Base-by-base conservation (phyloP, 2,797 vertebrate genomes). In the Taeniopygia guttata region DNA sequence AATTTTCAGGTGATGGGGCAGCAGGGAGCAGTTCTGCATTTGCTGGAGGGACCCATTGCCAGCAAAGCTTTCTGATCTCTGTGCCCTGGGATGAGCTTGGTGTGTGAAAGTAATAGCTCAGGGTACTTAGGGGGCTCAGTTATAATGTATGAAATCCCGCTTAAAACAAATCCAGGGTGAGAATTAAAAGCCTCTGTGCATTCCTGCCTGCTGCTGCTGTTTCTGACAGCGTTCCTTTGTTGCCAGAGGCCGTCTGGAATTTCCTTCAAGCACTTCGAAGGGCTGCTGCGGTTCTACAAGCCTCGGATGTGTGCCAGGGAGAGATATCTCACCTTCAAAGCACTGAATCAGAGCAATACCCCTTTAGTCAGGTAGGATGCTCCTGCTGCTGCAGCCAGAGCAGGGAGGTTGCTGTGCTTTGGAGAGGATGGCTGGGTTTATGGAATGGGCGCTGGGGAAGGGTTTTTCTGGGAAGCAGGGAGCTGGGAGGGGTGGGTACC, bases 251-350 rank as follows among this genome's bases (percentile, higher is more conserved):
- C 99, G 0, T 96, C 97, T 36, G 99, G 99, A 45, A 98, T 99
- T 95, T 98, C 99, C 67, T 98, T 99, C 91, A 98, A 98, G 96
- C 99, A 99, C 97, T 99, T 99, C 9, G 99, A 99, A 81, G 99
- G 99, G 90, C 98, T 99, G 90, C 98, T 99, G 98, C 98, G 98
- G 45, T 99, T 99, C 97, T 99, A 99, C 96, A 98, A 98, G 93
- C 99, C 99, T 38, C 98, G 98, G 54, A 99, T 99, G 99, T 98
- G 98, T 16, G 98, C 98, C 7, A 97, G 98, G 75, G 99, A 99
- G 94, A 98, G 99, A 55, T 99, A 99, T 93, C 98, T 99, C 58
- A 99, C 99, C 3, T 99, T 98, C 96, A 99, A 99, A 98, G 98
- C 99, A 90, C 98, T 99, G 66, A 99, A 99, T 91, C 98, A 98